Evolutionary conservation across 2,113 vertebrate species (phyloP).

Genomic region (Brachyhypopomus occidentalis): DNA sequence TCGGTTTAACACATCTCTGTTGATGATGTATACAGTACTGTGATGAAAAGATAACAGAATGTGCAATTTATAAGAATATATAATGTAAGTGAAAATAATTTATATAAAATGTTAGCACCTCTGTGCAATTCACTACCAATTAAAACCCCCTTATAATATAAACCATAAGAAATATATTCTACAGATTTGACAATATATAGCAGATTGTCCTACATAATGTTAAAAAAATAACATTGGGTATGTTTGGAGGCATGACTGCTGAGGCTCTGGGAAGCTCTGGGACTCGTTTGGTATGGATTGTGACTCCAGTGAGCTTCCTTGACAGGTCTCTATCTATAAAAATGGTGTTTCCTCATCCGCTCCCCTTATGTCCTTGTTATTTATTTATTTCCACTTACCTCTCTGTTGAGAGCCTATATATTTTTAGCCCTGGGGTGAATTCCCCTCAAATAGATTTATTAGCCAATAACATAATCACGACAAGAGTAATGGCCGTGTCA

Average conservation of each 20-base stretch:
- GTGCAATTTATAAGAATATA: constrained; percentile 44
- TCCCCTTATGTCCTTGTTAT: constrained; percentile 50
- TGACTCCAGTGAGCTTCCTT: not conserved
- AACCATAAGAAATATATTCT: not conserved
- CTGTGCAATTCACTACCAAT: not conserved
- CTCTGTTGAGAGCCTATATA: constrained; percentile 65
- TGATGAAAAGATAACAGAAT: constrained; percentile 22
- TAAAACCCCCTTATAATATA: not conserved
- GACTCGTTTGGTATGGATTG: not conserved
- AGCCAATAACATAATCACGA: constrained; percentile 73
- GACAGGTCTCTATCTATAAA: not conserved
- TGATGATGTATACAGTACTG: constrained; percentile 16
- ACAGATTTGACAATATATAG: not conserved
- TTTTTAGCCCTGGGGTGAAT: constrained; percentile 60
- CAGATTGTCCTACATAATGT: not conserved
- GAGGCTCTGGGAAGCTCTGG: not conserved
- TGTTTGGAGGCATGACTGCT: not conserved
- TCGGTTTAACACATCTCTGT: constrained; percentile 9
- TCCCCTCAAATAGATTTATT: constrained; percentile 71
- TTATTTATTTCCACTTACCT: constrained; percentile 57
- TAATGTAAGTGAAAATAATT: constrained; percentile 9
- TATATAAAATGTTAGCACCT: not conserved
- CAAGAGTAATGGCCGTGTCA: constrained; percentile 71
- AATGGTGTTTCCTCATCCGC: constrained; percentile 42
- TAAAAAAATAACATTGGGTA: not conserved